phyloP scores from a whole-genome alignment of 2,888 invertebrate species.

The Phaedon cochleariae region DNA sequence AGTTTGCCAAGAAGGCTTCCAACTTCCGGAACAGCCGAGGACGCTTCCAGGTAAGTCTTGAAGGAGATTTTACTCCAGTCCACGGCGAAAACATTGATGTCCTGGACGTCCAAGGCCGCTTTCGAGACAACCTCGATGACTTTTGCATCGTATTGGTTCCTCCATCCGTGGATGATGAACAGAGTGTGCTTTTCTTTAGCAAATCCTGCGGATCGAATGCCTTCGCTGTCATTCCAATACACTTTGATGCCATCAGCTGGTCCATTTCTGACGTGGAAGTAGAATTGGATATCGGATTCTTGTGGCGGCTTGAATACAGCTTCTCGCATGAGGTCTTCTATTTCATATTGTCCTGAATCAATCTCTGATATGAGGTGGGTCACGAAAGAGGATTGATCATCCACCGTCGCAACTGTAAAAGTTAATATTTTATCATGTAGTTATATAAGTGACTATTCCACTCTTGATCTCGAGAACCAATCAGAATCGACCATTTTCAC shows the following conservation, averaged over 20 bases:
- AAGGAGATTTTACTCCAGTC: slow-evolving; percentile 49
- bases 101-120: slow-evolving; percentile 44
- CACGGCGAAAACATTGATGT: slow-evolving; percentile 55
- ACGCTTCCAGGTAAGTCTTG: slow-evolving; percentile 32
- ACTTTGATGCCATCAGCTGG: background rate
- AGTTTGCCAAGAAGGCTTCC: slow-evolving; percentile 45
- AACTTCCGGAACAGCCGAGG: slow-evolving; percentile 41
- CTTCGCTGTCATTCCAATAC: background rate
- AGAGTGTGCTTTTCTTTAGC: slow-evolving; percentile 41
- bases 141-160: slow-evolving; percentile 45
- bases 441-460: too few species aligned
- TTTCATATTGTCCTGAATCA: background rate
- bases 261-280: background rate
- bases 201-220: slow-evolving; percentile 30
- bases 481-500: too few species aligned
- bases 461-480: too few species aligned
- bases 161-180: slow-evolving; percentile 56
- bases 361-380: background rate
- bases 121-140: slow-evolving; percentile 42
- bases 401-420: too few species aligned
- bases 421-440: too few species aligned
- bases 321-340: background rate
- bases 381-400: too few species aligned
- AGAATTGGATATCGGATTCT: background rate
- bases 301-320: background rate